Conservation (phyloP, 2,113 vertebrate species). For the Dromiciops gliroides region DNA sequence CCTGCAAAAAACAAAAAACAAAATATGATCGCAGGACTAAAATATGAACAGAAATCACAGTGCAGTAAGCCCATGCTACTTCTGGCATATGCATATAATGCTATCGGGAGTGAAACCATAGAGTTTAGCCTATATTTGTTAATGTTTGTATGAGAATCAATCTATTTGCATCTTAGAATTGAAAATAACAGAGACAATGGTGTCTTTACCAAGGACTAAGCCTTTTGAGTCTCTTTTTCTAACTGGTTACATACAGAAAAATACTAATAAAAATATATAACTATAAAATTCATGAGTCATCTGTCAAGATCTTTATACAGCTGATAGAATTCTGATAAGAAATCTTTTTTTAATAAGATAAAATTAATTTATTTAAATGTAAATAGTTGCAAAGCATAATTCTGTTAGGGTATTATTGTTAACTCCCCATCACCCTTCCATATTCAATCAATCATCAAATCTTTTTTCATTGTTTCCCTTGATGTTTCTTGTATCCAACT, state of each 20-base stretch:
- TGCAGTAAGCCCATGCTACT: background rate
- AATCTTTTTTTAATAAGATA: no score
- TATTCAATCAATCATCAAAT: no score
- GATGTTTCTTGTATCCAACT: no score
- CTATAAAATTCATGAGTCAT: background rate
- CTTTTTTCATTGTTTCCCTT: no score
- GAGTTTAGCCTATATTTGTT: background rate
- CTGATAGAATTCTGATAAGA: no score
- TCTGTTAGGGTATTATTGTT: no score
- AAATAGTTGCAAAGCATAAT: no score
- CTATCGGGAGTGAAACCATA: background rate
- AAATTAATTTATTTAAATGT: no score
- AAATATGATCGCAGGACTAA: background rate
- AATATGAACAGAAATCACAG: background rate
- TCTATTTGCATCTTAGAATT: background rate
- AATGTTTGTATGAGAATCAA: background rate
- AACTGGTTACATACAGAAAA: background rate
- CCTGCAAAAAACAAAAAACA: no score
- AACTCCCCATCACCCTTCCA: no score
- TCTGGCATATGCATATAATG: background rate
- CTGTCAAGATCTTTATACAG: background rate
- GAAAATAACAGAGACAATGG: background rate
- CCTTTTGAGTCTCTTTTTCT: background rate
- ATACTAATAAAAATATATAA: background rate
- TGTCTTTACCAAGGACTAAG: background rate